Evolutionary conservation across 2,797 vertebrate species (phyloP).

Genomic region (Perodicticus potto): DNA sequence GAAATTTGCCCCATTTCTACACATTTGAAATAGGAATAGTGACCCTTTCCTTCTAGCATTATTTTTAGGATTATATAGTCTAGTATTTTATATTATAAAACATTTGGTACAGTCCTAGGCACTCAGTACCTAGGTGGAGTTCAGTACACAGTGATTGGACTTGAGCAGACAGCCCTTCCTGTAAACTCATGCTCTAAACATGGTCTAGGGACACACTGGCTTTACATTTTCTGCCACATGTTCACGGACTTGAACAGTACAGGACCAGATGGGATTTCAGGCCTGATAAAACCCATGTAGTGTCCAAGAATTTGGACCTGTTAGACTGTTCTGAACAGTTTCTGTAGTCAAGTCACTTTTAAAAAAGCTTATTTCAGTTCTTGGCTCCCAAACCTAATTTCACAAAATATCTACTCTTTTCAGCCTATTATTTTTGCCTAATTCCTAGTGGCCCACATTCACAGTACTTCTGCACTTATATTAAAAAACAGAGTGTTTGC

Average conservation of each 20-base stretch:
- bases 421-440: background rate
- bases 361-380: background rate
- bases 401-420: background rate
- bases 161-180: slow-evolving; percentile 26
- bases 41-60: background rate
- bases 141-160: background rate
- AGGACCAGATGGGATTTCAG: background rate
- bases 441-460: background rate
- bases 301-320: background rate
- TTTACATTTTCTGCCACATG: background rate
- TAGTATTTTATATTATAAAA: background rate
- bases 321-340: background rate
- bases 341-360: background rate
- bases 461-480: background rate
- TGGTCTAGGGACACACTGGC: background rate
- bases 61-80: slow-evolving; percentile 3
- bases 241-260: background rate
- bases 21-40: slow-evolving; percentile 41
- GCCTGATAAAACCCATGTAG: background rate
- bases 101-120: background rate
- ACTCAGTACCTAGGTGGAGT: background rate
- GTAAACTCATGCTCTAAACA: background rate
- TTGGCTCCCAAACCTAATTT: background rate
- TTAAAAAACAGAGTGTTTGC: slow-evolving; percentile 27
- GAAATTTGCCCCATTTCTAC: background rate